phyloP scores from a whole-genome alignment of 2,113 vertebrate species.

The Tupaia tana region DNA sequence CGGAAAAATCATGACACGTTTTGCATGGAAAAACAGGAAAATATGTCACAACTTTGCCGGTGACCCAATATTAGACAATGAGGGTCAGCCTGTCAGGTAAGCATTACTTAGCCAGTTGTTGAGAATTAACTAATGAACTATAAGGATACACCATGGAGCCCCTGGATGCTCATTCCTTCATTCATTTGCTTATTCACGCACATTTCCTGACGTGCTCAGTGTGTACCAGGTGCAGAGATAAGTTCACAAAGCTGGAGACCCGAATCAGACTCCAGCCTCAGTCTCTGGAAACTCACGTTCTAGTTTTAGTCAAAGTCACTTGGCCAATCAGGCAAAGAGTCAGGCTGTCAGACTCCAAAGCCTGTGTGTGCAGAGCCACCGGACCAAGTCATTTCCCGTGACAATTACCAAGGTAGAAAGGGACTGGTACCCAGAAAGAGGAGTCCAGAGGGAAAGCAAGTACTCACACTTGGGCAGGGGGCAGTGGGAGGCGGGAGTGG shows the following conservation, averaged over 20 bases:
- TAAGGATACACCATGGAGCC: not conserved
- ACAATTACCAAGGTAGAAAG: not conserved
- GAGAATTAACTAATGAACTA: conserved; percentile 73
- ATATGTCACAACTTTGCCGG: too few relatives aligned
- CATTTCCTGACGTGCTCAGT: not conserved
- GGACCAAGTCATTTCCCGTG: not conserved
- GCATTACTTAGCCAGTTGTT: conserved; percentile 77
- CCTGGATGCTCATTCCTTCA: not conserved
- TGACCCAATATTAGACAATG: conserved; percentile 11
- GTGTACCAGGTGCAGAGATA: not conserved
- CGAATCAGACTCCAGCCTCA: not conserved
- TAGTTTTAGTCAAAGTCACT: not conserved
- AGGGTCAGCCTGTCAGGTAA: conserved; percentile 58
- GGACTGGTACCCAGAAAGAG: not conserved
- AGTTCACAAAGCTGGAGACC: not conserved
- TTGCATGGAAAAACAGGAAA: too few relatives aligned
- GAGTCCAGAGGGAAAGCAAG: not conserved
- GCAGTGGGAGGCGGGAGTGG: not conserved
- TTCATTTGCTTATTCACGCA: not conserved
- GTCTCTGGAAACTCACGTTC: not conserved
- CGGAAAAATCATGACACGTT: too few relatives aligned
- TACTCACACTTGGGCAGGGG: not conserved
- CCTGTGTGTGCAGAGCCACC: not conserved
- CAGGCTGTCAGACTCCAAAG: not conserved
- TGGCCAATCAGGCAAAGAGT: not conserved